Conservation (phyloP, 2,888 invertebrate genomes). For the Callosobruchus maculatus region DNA sequence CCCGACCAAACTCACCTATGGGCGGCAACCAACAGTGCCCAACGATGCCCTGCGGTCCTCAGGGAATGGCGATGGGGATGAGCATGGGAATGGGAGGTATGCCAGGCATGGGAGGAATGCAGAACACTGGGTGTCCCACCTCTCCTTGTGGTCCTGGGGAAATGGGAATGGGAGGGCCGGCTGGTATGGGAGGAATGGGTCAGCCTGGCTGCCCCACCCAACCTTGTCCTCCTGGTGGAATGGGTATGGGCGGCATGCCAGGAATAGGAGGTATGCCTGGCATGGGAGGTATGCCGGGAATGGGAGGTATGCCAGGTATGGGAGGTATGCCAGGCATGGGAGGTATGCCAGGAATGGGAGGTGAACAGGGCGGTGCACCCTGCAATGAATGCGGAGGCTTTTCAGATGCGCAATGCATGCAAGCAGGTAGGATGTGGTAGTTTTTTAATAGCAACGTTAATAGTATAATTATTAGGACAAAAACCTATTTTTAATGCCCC, state of each 20-base stretch:
- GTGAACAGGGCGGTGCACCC: conserved; percentile 14
- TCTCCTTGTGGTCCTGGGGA: conserved; percentile 17
- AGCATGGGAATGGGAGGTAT: neutral
- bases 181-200: conserved; percentile 6
- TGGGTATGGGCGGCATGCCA: conserved; percentile 1
- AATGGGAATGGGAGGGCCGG: neutral
- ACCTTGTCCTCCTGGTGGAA: neutral
- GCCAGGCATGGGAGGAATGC: neutral
- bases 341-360: neutral
- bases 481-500: no score
- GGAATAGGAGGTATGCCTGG: no score
- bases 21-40: neutral
- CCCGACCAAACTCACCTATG: neutral
- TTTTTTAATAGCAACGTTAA: neutral
- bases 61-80: neutral
- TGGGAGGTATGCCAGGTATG: no score
- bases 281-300: no score
- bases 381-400: conserved; percentile 28
- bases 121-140: conserved; percentile 13
- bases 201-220: neutral
- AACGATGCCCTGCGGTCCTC: neutral
- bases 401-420: conserved; percentile 8
- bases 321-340: conserved; percentile 11
- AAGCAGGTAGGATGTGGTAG: neutral
- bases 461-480: no score